Percentiles rank a stretch among this genome's conserved stretches.
phyloP scores from a whole-genome alignment of 2,113 vertebrate species.

The Pantherophis guttatus region DNA sequence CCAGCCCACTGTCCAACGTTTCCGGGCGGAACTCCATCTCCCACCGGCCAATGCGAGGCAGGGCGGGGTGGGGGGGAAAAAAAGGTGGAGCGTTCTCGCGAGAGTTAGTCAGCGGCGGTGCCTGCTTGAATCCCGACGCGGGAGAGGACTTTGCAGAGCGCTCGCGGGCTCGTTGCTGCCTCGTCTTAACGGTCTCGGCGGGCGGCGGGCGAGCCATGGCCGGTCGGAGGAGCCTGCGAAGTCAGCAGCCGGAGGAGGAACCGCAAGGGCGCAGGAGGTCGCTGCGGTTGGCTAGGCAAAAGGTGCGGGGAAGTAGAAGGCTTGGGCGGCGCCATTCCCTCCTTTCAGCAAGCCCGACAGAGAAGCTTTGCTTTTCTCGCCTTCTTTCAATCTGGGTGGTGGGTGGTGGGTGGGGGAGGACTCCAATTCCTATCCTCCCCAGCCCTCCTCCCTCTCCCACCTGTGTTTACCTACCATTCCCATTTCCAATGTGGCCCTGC shows the following conservation, averaged over 20 bases:
- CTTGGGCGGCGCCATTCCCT: neutral
- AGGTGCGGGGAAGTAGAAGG: neutral
- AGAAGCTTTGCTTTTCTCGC: neutral
- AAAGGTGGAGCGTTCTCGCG: neutral
- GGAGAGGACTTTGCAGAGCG: neutral
- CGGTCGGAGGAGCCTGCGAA: neutral
- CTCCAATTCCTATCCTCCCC: neutral
- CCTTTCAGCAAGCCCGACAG: neutral
- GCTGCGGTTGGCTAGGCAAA: neutral
- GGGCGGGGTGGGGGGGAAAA: too few relatives aligned
- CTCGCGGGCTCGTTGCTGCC: fast-evolving
- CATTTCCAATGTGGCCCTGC: neutral
- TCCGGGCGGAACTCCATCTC: neutral
- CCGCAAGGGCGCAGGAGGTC: neutral
- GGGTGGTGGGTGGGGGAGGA: neutral
- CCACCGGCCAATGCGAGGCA: neutral
- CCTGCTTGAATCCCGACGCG: neutral
- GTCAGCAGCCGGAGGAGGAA: neutral
- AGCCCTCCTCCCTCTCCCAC: neutral
- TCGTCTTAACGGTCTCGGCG: too few relatives aligned
- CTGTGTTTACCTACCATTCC: neutral
- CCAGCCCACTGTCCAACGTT: neutral
- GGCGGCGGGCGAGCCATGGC: neutral
- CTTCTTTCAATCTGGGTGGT: too few relatives aligned
- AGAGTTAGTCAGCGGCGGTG: neutral